Percentiles rank a stretch among this genome's conserved stretches.
Conservation (phyloP, 2,888 invertebrate species). For the Scaptomyza flava region DNA sequence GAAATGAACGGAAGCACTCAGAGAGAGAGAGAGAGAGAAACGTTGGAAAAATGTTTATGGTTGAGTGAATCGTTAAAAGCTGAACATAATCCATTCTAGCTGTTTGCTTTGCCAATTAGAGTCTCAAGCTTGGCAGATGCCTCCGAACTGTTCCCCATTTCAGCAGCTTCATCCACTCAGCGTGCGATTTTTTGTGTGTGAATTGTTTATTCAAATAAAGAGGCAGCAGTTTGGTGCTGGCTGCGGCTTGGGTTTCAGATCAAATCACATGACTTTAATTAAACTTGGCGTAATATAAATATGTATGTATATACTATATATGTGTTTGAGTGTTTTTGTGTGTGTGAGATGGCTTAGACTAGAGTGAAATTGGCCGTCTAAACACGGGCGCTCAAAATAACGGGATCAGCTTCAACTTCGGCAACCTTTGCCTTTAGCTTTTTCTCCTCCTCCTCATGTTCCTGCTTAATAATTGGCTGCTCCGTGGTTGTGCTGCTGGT, state of each 20-base stretch:
- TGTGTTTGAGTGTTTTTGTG: constrained; percentile 3
- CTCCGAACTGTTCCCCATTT: neutral
- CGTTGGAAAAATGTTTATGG: constrained; percentile 44
- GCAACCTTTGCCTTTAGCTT: constrained; percentile 83
- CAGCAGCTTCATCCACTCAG: neutral
- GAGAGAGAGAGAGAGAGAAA: constrained; percentile 1
- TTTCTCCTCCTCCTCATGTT: constrained; percentile 80
- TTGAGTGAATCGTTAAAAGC: constrained; percentile 30
- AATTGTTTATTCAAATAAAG: constrained; percentile 70
- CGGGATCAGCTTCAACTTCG: constrained; percentile 84
- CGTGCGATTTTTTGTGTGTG: constrained; percentile 50
- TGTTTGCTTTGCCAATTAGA: constrained; percentile 63
- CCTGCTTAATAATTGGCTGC: constrained; percentile 68
- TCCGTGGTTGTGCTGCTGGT: constrained; percentile 44
- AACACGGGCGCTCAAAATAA: constrained; percentile 83
- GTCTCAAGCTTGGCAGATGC: constrained; percentile 50
- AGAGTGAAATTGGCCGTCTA: constrained; percentile 50
- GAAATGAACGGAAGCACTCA: constrained; percentile 3
- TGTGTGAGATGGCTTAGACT: constrained; percentile 43
- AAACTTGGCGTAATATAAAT: constrained; percentile 69
- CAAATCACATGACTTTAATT: constrained; percentile 75
- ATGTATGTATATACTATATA: constrained; percentile 34
- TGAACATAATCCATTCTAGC: constrained; percentile 3
- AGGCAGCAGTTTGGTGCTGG: constrained; percentile 16
- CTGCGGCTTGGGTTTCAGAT: constrained; percentile 45